A percentile compares a stretch with the other conserved stretches of the same genome.
Conservation (phyloP, 2,888 invertebrate genomes). For the Aleiodes testaceus region DNA sequence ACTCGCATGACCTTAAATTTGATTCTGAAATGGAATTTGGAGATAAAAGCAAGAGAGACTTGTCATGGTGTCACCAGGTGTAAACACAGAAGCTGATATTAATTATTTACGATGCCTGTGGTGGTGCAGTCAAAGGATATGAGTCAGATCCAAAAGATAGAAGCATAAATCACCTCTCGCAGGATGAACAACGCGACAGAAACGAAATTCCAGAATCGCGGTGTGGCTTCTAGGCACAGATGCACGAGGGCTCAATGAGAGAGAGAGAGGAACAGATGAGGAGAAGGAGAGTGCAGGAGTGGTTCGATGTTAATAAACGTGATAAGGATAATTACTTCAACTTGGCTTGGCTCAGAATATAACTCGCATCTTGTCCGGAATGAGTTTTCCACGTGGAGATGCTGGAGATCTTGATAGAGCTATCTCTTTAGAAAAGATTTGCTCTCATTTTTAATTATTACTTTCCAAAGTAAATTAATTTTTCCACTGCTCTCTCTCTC, state of each 20-base stretch:
- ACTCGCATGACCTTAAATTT: constrained; percentile 4
- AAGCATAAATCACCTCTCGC: constrained; percentile 14
- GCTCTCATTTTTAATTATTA: constrained; percentile 3
- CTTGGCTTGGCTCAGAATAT: constrained; percentile 42
- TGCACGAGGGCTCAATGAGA: background rate
- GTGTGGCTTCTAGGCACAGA: constrained; percentile 11
- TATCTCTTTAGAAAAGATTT: background rate
- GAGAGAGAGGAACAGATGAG: constrained; percentile 10
- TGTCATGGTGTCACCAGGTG: constrained; percentile 41
- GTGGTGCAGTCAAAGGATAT: constrained; percentile 45
- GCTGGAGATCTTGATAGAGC: background rate
- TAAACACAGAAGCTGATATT: constrained; percentile 65
- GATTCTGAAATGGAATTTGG: background rate
- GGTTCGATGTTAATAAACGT: constrained; percentile 58
- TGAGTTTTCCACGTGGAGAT: constrained; percentile 42
- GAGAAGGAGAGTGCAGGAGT: constrained; percentile 35
- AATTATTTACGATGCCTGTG: constrained; percentile 65
- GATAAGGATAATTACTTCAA: constrained; percentile 59
- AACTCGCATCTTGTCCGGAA: constrained; percentile 46
- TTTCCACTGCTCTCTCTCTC: too few relatives aligned
- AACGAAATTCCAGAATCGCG: constrained; percentile 2
- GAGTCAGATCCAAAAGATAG: constrained; percentile 32
- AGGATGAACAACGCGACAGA: constrained; percentile 8
- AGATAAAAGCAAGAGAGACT: background rate
- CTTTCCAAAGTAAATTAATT: too few relatives aligned